A percentile compares a stretch with the other conserved stretches of the same genome.
Evolutionary conservation across 1,140 invertebrate genomes (phyloP).

Genomic region (Bombus haemorrhoidalis): DNA sequence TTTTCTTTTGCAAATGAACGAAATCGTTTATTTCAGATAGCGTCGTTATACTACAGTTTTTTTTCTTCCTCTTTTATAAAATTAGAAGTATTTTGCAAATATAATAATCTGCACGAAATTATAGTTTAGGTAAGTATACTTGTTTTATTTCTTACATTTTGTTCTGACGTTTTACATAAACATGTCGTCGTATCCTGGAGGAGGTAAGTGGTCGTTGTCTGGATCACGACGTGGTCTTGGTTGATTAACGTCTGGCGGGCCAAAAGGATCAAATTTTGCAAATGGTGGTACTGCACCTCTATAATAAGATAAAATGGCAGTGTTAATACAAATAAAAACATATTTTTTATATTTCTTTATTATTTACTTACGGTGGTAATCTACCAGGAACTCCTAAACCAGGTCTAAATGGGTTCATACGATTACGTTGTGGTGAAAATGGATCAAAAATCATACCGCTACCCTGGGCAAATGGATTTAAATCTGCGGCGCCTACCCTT

Average conservation of each 20-base stretch:
- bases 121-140: neutral
- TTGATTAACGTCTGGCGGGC: constrained; percentile 84
- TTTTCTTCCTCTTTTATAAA: constrained; percentile 14
- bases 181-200: constrained; percentile 90
- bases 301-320: constrained; percentile 60
- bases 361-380: constrained; percentile 81
- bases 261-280: constrained; percentile 92
- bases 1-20: neutral
- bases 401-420: constrained; percentile 67
- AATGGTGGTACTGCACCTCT: constrained; percentile 89
- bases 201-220: constrained; percentile 89
- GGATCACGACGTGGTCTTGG: constrained; percentile 80
- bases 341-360: neutral
- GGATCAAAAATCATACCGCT: constrained; percentile 91
- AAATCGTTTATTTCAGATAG: constrained; percentile 24
- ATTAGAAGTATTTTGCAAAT: neutral
- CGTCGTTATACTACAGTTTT: neutral
- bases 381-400: constrained; percentile 83
- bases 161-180: constrained; percentile 83
- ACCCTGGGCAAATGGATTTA: constrained; percentile 87
- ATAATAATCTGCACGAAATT: neutral
- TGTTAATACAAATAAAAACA: neutral
- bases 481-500: constrained; percentile 87
- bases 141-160: neutral
- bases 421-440: constrained; percentile 70